These are phyloP conservation scores for Nothobranchius kuhntae DNA, from an alignment of 2,113 vertebrate species.

Conservation along the genomic window DNA sequence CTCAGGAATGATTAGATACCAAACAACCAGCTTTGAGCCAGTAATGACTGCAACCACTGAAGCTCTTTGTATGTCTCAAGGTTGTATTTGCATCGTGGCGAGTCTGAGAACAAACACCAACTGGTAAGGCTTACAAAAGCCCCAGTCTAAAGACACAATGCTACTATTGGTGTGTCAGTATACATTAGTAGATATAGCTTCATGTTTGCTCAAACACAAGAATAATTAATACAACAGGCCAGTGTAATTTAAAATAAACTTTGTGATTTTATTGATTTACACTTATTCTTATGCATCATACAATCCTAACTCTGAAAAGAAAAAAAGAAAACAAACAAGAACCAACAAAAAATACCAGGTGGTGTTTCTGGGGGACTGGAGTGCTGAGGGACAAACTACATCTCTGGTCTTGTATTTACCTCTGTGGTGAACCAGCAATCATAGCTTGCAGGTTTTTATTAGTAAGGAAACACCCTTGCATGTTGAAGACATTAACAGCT, in stretches of 20 bases:
- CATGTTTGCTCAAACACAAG: neutral
- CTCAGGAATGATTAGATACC: too few species aligned
- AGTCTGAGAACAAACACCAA: constrained; percentile 24
- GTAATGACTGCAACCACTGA: neutral
- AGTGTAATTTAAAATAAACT: constrained; percentile 84
- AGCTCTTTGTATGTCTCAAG: neutral
- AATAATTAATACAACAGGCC: constrained; percentile 57
- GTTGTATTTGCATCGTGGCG: constrained; percentile 20
- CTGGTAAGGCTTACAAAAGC: neutral
- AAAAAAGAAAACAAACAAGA: constrained; percentile 34
- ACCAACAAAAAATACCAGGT: constrained; percentile 69
- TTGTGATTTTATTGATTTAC: constrained; percentile 85
- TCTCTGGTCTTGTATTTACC: constrained; percentile 37
- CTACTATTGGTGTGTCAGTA: too few species aligned
- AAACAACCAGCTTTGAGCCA: neutral
- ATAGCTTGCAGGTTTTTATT: constrained; percentile 27
- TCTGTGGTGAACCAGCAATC: constrained; percentile 36
- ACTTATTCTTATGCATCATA: constrained; percentile 82
- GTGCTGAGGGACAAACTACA: constrained; percentile 62
- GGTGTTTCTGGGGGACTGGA: constrained; percentile 75
- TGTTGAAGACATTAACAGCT: constrained; percentile 43
- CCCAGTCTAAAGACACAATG: neutral
- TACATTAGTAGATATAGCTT: neutral
- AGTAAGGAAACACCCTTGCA: constrained; percentile 41
- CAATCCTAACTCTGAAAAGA: constrained; percentile 80